Conservation (phyloP, 2,888 invertebrate species). For the Cerastis leucographa region DNA sequence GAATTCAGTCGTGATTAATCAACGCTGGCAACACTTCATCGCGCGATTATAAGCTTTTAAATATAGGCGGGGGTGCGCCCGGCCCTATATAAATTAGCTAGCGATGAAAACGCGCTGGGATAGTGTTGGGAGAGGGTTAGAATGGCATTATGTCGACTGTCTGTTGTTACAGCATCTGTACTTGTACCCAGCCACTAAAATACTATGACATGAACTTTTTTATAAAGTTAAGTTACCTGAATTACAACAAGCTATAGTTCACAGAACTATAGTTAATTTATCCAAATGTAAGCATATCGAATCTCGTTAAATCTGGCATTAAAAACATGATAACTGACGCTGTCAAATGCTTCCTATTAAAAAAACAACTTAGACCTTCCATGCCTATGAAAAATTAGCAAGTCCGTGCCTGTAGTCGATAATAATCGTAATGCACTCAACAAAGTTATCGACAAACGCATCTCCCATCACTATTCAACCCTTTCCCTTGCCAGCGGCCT, state of each 20-base stretch:
- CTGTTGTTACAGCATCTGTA: neutral
- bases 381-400: neutral
- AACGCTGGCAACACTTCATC: slow-evolving; percentile 87
- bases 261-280: neutral
- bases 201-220: neutral
- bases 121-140: slow-evolving; percentile 69
- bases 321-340: neutral
- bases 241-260: neutral
- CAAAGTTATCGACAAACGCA: slow-evolving; percentile 52
- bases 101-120: slow-evolving; percentile 81
- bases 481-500: slow-evolving; percentile 81
- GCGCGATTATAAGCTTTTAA: slow-evolving; percentile 90
- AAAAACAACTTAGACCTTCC: neutral
- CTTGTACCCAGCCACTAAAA: neutral
- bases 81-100: slow-evolving; percentile 88
- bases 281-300: neutral
- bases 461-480: slow-evolving; percentile 82
- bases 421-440: slow-evolving; percentile 12
- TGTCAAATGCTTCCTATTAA: neutral
- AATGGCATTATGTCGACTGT: slow-evolving; percentile 36
- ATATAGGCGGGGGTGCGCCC: slow-evolving; percentile 83
- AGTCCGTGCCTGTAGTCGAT: neutral
- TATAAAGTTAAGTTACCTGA: neutral
- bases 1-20: slow-evolving; percentile 85
- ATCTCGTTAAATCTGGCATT: neutral